These are phyloP conservation scores for Cheiracanthium punctorium DNA, from an alignment of 2,888 invertebrate species.

Conservation along the genomic window DNA sequence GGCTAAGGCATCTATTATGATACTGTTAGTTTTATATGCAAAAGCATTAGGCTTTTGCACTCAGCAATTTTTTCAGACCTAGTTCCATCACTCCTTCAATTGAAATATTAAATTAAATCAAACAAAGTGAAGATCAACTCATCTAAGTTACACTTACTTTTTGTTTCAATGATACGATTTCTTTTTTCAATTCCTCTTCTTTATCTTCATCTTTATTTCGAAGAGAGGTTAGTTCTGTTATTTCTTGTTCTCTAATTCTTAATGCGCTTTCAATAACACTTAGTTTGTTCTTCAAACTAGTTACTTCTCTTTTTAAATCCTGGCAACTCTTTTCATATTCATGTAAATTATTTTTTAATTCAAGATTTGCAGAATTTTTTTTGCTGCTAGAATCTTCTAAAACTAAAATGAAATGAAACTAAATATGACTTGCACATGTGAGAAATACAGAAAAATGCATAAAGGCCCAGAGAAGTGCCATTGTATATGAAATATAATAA, in stretches of 20 bases:
- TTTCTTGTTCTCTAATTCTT: conserved; percentile 76
- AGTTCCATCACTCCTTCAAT: too few relatives aligned
- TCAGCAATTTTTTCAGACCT: too few relatives aligned
- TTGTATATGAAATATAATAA: too few relatives aligned
- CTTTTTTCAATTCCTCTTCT: conserved; percentile 76
- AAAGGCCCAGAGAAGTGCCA: too few relatives aligned
- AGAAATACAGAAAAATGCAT: too few relatives aligned
- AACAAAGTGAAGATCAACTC: too few relatives aligned
- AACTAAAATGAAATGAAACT: not conserved
- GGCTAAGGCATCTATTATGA: too few relatives aligned
- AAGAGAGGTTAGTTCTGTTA: conserved; percentile 75
- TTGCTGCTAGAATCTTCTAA: not conserved
- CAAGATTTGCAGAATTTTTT: conserved; percentile 73
- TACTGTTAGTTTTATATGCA: too few relatives aligned
- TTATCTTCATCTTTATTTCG: conserved; percentile 76
- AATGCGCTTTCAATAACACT: conserved; percentile 82
- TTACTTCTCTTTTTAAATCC: conserved; percentile 84
- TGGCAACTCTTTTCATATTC: conserved; percentile 84
- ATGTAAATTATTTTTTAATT: conserved; percentile 83
- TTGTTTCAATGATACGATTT: conserved; percentile 77
- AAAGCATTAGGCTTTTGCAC: too few relatives aligned
- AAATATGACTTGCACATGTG: too few relatives aligned
- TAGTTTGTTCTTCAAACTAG: conserved; percentile 76
- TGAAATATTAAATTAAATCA: too few relatives aligned
- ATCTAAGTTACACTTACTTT: conserved; percentile 74